Evolutionary conservation across 2,113 vertebrate species (phyloP).

Genomic region (Thamnophis sirtalis): DNA sequence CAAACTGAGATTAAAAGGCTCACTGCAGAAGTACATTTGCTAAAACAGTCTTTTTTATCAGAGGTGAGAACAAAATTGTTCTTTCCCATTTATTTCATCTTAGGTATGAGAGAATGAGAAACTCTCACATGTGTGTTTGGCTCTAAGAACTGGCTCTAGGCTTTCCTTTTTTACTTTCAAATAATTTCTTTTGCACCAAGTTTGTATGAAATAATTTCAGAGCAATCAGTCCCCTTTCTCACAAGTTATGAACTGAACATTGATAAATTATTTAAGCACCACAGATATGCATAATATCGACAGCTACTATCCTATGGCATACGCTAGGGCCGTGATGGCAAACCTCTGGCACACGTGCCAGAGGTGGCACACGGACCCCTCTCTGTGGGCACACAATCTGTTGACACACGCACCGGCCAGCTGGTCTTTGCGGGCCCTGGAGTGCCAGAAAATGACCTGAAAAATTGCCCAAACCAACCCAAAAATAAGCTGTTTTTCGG

Average conservation of each 20-base stretch:
- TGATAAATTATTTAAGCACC: neutral
- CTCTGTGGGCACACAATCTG: too few species aligned
- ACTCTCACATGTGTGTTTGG: neutral
- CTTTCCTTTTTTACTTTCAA: neutral
- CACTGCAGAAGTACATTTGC: conserved; percentile 62
- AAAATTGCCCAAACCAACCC: too few species aligned
- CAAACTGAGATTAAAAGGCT: conserved; percentile 66
- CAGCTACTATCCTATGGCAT: neutral
- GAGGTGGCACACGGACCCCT: too few species aligned
- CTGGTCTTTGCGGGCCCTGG: too few species aligned
- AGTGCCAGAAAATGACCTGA: too few species aligned
- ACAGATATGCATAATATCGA: neutral
- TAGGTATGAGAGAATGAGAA: neutral
- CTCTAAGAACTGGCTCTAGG: neutral
- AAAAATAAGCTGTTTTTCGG: too few species aligned
- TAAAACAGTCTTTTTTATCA: conserved; percentile 51
- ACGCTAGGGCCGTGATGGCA: neutral
- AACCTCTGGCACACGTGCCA: too few species aligned
- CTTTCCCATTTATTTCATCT: neutral
- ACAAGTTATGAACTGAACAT: neutral
- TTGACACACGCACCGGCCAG: too few species aligned
- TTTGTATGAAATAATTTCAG: neutral
- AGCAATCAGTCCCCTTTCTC: neutral
- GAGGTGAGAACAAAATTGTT: conserved; percentile 44
- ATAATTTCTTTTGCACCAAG: neutral